A percentile compares a stretch with the other conserved stretches of the same genome.
Evolutionary conservation across 2,113 vertebrate species (phyloP).

Genomic region (Channa maculata): DNA sequence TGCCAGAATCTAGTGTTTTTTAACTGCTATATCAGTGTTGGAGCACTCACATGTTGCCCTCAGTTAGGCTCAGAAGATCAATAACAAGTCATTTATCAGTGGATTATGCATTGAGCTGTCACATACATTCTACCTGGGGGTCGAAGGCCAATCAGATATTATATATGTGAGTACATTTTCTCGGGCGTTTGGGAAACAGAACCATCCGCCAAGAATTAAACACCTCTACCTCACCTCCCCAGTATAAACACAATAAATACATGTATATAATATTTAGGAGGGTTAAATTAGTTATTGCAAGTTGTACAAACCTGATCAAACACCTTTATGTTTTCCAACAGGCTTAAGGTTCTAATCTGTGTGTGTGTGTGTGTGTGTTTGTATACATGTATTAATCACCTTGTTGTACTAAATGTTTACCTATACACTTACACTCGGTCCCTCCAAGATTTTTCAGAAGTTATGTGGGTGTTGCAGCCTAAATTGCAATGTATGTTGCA

Average conservation of each 20-base stretch:
- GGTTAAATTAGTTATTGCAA: neutral
- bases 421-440: no score
- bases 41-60: conserved; percentile 32
- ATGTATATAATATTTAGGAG: neutral
- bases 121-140: conserved; percentile 2
- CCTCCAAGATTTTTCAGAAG: no score
- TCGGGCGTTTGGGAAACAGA: neutral
- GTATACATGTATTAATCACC: no score
- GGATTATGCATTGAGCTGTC: conserved; percentile 45
- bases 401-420: no score
- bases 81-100: conserved; percentile 58
- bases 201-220: no score
- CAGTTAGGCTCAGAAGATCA: conserved; percentile 50
- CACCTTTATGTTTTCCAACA: no score
- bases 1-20: conserved; percentile 60
- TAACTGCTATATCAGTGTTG: conserved; percentile 54
- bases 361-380: no score
- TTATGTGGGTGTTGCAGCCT: no score
- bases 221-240: no score
- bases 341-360: no score
- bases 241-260: neutral
- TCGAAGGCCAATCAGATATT: conserved; percentile 46
- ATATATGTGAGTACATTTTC: conserved; percentile 32
- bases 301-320: no score
- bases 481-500: no score